Evolutionary conservation across 2,888 invertebrate species (phyloP), one percentile per base, ranked within the genome.

Genomic region (Lycaena phlaeas): DNA sequence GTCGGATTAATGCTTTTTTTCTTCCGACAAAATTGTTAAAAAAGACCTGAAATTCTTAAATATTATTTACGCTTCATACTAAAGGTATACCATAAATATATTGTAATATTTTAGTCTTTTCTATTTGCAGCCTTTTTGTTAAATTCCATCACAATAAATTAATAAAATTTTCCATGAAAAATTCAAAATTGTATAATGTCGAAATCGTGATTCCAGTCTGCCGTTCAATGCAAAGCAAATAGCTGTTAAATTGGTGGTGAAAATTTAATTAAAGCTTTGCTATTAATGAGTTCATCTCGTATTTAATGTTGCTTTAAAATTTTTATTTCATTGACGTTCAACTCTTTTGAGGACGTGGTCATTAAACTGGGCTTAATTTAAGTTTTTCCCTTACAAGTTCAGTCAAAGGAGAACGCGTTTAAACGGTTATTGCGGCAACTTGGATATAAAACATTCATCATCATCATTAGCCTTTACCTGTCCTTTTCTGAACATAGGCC

Each of bases 281-380:
- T 27, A 27, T 27, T 38, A 27, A 38, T 17, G 27, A 37, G 37
- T 27, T 37, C 10, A 14, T 25, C 27, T 37, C 27, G 11, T 38
- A 38, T 38, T 38, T 38, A 38, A 27, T 38, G 37, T 27, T 27
- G 37, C 37, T 27, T 27, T 38, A 27, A 38, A n/a, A 27, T 26
- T 27, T 37, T 37, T 27, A 15, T 27, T 38, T 38, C 27, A 34
- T 34, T 18, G 22, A 9, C 11, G 34, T 12, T 18, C n/a, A n/a
- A 18, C 22, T 11, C 34, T 34, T 34, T 34, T 34, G 34, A 22
- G 18, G 34, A 34, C 18, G 18, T 17, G 22, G 34, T 34, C 31
- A 17, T 17, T 31, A 17, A 17, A 10, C 31, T 11, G 4, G 18
- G 18, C 18, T 18, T 11, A 18, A 31, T 17, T 31, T 10, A 17